Percentiles rank a stretch among this genome's conserved stretches.
These are phyloP conservation scores for Mixornis gularis DNA, from an alignment of 2,113 vertebrate genomes.

Conservation along the genomic window DNA sequence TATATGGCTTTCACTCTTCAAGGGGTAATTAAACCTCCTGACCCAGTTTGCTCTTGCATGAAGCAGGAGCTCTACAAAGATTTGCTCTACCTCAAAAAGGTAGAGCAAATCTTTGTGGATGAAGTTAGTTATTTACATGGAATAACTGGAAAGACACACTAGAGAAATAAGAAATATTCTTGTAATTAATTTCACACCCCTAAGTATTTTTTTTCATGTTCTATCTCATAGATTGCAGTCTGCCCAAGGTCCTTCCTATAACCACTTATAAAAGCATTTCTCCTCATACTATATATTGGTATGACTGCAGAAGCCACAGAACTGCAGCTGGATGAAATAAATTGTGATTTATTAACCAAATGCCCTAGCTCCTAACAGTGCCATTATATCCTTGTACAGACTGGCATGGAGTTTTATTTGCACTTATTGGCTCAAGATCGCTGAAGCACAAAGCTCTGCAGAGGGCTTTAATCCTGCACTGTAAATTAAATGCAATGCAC, in stretches of 20 bases:
- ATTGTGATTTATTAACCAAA: conserved; percentile 61
- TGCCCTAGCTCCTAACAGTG: background rate
- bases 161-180: background rate
- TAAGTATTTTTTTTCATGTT: background rate
- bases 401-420: conserved; percentile 64
- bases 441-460: conserved; percentile 52
- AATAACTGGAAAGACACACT: background rate
- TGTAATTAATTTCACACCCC: background rate
- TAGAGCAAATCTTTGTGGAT: background rate
- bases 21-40: background rate
- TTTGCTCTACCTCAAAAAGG: background rate
- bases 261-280: background rate
- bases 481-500: background rate
- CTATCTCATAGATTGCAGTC: background rate
- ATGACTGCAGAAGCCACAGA: background rate
- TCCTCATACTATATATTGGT: background rate
- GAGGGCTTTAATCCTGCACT: background rate
- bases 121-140: background rate
- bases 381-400: conserved; percentile 10
- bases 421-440: conserved; percentile 25
- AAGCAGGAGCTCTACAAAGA: no score
- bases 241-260: background rate
- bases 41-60: background rate
- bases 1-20: background rate
- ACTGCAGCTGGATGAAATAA: conserved; percentile 24